Conservation (phyloP, 2,797 vertebrate genomes). For the Xiphorhynchus erythropygius region DNA sequence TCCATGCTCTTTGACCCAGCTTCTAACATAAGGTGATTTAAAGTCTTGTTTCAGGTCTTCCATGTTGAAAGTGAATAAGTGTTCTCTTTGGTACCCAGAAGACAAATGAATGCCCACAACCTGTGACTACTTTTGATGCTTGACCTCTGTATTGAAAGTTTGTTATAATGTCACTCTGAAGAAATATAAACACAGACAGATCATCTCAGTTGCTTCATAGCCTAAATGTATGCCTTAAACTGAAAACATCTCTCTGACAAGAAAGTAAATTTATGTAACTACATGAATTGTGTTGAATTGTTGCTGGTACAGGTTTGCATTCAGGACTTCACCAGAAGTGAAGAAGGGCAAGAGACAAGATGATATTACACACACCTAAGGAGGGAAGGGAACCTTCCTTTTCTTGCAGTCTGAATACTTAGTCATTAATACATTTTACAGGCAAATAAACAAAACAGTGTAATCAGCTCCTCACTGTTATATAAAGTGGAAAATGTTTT, state of each 20-base stretch:
- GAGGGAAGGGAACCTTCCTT: background rate
- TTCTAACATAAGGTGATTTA: background rate
- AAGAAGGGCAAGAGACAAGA: background rate
- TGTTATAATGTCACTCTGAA: constrained; percentile 6
- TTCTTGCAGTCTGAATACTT: background rate
- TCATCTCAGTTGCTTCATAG: background rate
- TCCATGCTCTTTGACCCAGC: constrained; percentile 8
- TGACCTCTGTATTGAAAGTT: constrained; percentile 52
- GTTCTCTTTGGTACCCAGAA: constrained; percentile 35
- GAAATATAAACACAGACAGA: background rate
- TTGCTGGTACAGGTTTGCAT: background rate
- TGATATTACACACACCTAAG: background rate
- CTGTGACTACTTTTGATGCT: constrained; percentile 33
- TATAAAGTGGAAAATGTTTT: background rate
- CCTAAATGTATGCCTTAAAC: constrained; percentile 45
- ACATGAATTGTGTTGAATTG: background rate
- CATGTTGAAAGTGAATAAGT: constrained; percentile 34
- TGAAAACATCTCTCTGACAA: constrained; percentile 6
- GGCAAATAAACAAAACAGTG: background rate
- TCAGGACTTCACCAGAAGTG: background rate
- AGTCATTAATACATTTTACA: background rate
- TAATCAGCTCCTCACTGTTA: background rate
- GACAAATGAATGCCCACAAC: constrained; percentile 42
- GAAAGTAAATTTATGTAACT: constrained; percentile 25
- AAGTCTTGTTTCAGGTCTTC: constrained; percentile 35